A percentile compares a stretch with the other conserved stretches of the same genome.
These are phyloP conservation scores for Platichthys flesus DNA, from an alignment of 2,113 vertebrate genomes.

Conservation along the genomic window DNA sequence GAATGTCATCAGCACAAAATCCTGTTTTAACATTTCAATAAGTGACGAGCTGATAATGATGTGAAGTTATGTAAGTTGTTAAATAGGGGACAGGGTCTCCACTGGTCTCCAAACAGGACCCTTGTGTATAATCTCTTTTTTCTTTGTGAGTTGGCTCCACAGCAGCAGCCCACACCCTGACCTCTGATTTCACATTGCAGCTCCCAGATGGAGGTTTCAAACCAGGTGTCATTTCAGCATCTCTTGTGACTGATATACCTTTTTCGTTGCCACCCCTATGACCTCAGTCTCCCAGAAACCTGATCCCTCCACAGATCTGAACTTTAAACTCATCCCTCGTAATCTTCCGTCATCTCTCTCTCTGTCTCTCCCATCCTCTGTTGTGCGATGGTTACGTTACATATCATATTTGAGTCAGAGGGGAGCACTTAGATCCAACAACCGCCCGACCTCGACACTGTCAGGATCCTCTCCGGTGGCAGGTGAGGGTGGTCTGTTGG, in stretches of 20 bases:
- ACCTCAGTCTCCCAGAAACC: slow-evolving; percentile 47
- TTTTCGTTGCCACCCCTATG: background rate
- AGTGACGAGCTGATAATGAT: background rate
- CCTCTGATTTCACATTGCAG: slow-evolving; percentile 7
- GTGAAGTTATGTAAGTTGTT: background rate
- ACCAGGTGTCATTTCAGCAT: slow-evolving; percentile 4
- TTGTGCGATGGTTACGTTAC: slow-evolving; percentile 9
- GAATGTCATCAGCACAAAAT: no score
- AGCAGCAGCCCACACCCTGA: slow-evolving; percentile 16
- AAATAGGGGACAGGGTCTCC: background rate
- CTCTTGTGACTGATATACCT: slow-evolving; percentile 29
- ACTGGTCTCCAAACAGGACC: background rate
- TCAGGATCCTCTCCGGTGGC: slow-evolving; percentile 5
- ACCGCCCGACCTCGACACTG: background rate
- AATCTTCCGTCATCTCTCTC: slow-evolving; percentile 14
- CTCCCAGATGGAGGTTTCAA: slow-evolving; percentile 16
- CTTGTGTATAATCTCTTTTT: background rate
- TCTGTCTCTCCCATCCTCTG: slow-evolving; percentile 21
- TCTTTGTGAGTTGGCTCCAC: background rate
- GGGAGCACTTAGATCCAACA: slow-evolving; percentile 2
- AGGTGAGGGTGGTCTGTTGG: slow-evolving; percentile 12
- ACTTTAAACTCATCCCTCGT: slow-evolving; percentile 21
- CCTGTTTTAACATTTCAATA: background rate
- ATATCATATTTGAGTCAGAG: slow-evolving; percentile 34
- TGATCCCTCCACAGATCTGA: slow-evolving; percentile 9